A percentile compares a stretch with the other conserved stretches of the same genome.
Evolutionary conservation across 2,797 vertebrate species (phyloP).

Genomic region (Sebastes paucispinis): DNA sequence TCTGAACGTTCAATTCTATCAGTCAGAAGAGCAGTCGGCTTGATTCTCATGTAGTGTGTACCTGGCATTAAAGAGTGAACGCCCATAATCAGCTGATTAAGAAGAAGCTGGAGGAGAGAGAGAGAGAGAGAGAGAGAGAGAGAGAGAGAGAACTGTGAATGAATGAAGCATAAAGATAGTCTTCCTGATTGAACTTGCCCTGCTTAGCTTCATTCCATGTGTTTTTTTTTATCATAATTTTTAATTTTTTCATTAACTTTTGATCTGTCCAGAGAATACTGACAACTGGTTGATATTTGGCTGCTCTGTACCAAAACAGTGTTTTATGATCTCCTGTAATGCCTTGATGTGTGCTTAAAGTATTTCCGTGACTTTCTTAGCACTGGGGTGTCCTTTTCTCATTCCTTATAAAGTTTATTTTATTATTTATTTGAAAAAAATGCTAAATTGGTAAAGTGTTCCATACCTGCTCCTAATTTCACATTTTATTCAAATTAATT

Average conservation of each 20-base stretch:
- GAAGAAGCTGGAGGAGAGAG: not conserved
- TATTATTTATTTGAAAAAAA: not conserved
- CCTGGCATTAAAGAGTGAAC: not conserved
- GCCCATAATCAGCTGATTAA: not conserved
- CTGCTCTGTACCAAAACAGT: not conserved
- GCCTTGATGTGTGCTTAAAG: not conserved
- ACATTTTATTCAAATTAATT: not conserved
- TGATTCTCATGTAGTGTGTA: too few species aligned
- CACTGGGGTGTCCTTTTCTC: not conserved
- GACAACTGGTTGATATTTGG: not conserved
- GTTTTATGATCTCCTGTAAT: not conserved
- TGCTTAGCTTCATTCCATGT: not conserved
- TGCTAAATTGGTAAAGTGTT: too few species aligned
- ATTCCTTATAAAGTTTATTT: not conserved
- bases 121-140: too few species aligned
- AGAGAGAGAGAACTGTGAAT: too few species aligned
- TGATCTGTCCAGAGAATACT: not conserved
- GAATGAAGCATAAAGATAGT: not conserved
- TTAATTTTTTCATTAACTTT: not conserved
- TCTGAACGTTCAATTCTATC: too few species aligned
- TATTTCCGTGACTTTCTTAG: not conserved
- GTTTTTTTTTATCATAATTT: too few species aligned
- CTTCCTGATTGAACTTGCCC: not conserved
- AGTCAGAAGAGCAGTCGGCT: too few species aligned
- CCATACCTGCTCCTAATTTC: not conserved